These are phyloP conservation scores for Tenthredo livida DNA, from an alignment of 2,888 invertebrate species.

Conservation along the genomic window DNA sequence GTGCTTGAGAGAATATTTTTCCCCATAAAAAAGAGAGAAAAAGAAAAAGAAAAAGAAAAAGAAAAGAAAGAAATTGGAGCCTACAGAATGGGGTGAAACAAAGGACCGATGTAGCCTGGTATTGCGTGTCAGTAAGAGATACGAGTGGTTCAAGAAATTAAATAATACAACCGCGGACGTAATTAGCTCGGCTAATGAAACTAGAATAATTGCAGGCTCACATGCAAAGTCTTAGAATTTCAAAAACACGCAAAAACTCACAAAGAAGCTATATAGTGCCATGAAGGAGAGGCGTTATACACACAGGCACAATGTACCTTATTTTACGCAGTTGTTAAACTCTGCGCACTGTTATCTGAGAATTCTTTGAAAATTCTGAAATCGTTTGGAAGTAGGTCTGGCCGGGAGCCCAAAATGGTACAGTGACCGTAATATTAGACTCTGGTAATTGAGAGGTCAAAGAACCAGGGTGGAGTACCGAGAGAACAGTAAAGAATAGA, in stretches of 20 bases:
- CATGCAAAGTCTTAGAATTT: neutral
- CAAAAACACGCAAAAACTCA: neutral
- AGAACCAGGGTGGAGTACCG: neutral
- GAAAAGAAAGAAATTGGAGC: neutral
- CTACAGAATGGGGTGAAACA: neutral
- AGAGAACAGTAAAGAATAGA: neutral
- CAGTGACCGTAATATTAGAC: neutral
- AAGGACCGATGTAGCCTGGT: neutral
- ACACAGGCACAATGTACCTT: neutral
- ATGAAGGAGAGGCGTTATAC: neutral
- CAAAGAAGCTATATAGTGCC: neutral
- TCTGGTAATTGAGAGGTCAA: conserved; percentile 19
- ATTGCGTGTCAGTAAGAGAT: neutral
- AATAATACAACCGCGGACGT: neutral
- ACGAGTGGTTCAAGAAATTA: neutral
- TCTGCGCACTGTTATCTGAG: neutral
- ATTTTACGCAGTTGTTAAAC: neutral
- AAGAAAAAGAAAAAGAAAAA: neutral
- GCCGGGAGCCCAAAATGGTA: neutral
- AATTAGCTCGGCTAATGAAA: neutral
- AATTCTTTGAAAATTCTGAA: neutral
- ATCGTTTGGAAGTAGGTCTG: conserved; percentile 14
- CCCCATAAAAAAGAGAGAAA: neutral
- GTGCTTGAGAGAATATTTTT: neutral
- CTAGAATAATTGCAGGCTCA: neutral